Percentiles rank a stretch among this genome's conserved stretches.
Conservation (phyloP, 2,888 invertebrate species). For the Abrostola tripartita region DNA sequence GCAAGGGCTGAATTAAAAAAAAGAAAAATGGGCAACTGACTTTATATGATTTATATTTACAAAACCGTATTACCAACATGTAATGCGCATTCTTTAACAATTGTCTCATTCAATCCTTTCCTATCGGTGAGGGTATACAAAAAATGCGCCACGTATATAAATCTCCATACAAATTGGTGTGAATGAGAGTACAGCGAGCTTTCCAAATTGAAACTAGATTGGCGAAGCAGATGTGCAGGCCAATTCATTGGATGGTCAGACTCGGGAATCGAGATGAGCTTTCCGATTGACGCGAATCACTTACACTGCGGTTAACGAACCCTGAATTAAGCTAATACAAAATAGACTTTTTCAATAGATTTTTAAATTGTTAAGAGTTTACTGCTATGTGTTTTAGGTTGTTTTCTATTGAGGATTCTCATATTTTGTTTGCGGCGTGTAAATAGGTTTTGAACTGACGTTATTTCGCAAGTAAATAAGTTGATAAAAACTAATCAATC, state of each 20-base stretch:
- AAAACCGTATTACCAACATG: slow-evolving; percentile 13
- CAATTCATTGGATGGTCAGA: slow-evolving; percentile 59
- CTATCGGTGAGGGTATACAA: not conserved
- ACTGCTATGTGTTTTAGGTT: slow-evolving; percentile 2
- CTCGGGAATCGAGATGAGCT: slow-evolving; percentile 46
- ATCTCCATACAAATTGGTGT: slow-evolving; percentile 63
- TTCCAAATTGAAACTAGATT: slow-evolving; percentile 67
- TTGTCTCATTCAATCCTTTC: not conserved
- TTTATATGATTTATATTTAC: too few species aligned
- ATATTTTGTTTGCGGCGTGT: too few species aligned
- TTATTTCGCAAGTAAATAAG: too few species aligned
- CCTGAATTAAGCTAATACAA: slow-evolving; percentile 27
- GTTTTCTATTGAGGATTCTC: not conserved
- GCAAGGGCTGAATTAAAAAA: too few species aligned
- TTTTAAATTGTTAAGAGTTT: slow-evolving; percentile 8
- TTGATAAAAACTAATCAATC: too few species aligned
- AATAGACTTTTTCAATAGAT: not conserved
- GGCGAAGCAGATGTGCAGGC: slow-evolving; percentile 60
- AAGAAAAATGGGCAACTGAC: too few species aligned
- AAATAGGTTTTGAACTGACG: too few species aligned
- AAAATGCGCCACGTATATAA: slow-evolving; percentile 41
- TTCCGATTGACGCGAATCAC: slow-evolving; percentile 57
- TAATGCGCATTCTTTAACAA: not conserved
- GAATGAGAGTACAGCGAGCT: slow-evolving; percentile 45
- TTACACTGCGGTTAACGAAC: slow-evolving; percentile 58